These are phyloP conservation scores for Drosophila lini DNA, from an alignment of 1,140 invertebrate genomes.

Conservation along the genomic window DNA sequence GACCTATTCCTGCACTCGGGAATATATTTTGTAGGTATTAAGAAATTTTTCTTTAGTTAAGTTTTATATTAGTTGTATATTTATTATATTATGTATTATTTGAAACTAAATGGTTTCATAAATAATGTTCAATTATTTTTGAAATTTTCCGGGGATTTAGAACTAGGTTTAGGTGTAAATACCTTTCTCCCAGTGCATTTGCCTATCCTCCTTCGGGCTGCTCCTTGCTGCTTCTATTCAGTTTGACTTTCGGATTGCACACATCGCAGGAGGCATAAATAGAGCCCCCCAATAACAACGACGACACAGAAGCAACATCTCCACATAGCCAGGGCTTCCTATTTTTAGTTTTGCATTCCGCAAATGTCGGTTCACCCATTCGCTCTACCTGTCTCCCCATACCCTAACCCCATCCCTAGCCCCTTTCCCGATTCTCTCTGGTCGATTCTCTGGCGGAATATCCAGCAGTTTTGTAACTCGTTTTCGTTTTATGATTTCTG, in stretches of 20 bases:
- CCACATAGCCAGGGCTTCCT: conserved; percentile 42
- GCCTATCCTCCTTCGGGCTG: conserved; percentile 20
- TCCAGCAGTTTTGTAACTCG: conserved; percentile 79
- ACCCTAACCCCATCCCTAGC: not conserved
- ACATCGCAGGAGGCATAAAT: conserved; percentile 70
- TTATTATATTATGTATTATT: no score
- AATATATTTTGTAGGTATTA: not conserved
- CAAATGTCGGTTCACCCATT: conserved; percentile 55
- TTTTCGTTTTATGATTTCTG: conserved; percentile 80
- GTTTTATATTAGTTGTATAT: no score
- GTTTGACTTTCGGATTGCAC: conserved; percentile 43
- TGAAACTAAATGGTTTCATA: no score
- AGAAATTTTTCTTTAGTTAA: no score
- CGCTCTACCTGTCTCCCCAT: conserved; percentile 25
- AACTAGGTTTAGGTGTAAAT: no score
- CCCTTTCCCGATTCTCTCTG: conserved; percentile 12
- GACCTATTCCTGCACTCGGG: conserved; percentile 8
- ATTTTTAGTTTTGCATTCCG: conserved; percentile 65
- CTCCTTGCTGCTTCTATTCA: conserved; percentile 39
- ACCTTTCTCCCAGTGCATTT: conserved; percentile 1
- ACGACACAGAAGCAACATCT: conserved; percentile 42
- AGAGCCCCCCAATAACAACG: conserved; percentile 45
- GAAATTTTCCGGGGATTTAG: no score
- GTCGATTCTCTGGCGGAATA: conserved; percentile 53
- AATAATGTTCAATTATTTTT: no score